Base-by-base conservation (phyloP, 2,797 vertebrate species). In the Lindbergichthys nudifrons region DNA sequence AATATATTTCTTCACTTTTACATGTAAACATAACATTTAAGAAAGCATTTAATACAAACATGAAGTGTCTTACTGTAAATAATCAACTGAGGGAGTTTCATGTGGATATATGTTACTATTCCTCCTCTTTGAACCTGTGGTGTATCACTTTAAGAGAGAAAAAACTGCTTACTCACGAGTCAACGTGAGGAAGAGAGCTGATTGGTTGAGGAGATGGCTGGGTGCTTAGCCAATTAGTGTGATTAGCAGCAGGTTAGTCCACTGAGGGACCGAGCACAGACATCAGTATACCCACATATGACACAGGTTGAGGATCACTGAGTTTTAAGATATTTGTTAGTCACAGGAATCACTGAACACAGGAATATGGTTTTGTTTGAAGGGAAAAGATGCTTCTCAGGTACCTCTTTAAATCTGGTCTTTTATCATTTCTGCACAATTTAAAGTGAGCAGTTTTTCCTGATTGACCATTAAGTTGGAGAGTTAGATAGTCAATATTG, bases 301-400 rank as follows among this genome's bases (percentile, higher is more conserved):
- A 36, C 32, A 36, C 32, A 36, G 62, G 77, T 88, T 73, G 58
- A 80, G 52, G 65, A 66, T 87, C 86, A 85, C 81, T 67, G 32
- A 36, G 45, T 80, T 92, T 87, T 52, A 41, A 65, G 79, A 14
- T 59, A 3, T 88, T 81, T 79, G 51, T 77, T 88, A 67, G 41
- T 85, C 88, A 89, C 86, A 65, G 42, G 84, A 68, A 50, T 81
- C 80, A 85, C 85, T 64, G 72, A 57, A 84, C 74, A 90, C 72
- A 21, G 18, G 65, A 89, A 72, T 46, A 95, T 96, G 95, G 94
- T 95, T 89, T 92, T 94, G 73, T 94, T 92, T 79, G 87, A 93
- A 69, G 89, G 89, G n/a, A 94, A 91, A 83, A 86, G 88, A 62
- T 90, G 87, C 87, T 93, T 61, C 85, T 95, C 94, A 90, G 95